Percentiles rank a stretch among this genome's conserved stretches.
These are phyloP conservation scores for Hemistola chrysoprasaria DNA, from an alignment of 2,888 invertebrate genomes.

Conservation along the genomic window DNA sequence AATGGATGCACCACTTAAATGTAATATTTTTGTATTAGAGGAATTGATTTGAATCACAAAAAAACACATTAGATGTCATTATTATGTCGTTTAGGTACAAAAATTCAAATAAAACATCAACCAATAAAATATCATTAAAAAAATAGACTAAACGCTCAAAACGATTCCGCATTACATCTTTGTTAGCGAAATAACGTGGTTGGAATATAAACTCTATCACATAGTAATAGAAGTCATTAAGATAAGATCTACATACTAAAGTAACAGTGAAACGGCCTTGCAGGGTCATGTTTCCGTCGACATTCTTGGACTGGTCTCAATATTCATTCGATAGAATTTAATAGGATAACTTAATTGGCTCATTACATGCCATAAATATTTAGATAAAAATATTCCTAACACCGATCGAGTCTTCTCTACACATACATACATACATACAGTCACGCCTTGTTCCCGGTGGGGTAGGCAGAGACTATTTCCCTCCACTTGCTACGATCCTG, in stretches of 20 bases:
- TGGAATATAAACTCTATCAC: slow-evolving; percentile 25
- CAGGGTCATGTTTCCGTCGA: slow-evolving; percentile 68
- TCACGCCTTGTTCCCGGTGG: too few relatives aligned
- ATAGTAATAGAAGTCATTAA: slow-evolving; percentile 14
- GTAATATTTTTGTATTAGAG: too few relatives aligned
- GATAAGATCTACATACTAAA: slow-evolving; percentile 53
- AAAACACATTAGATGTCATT: too few relatives aligned
- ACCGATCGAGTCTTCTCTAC: too few relatives aligned
- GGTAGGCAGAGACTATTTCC: too few relatives aligned
- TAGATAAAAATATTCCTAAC: not conserved
- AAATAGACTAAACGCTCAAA: slow-evolving; percentile 11
- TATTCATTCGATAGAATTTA: slow-evolving; percentile 11
- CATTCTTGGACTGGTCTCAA: slow-evolving; percentile 52
- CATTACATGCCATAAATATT: slow-evolving; percentile 2
- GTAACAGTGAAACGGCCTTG: slow-evolving; percentile 69
- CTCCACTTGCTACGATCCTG: too few relatives aligned
- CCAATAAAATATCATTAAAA: not conserved
- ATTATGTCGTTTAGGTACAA: too few relatives aligned
- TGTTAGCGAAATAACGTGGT: slow-evolving; percentile 18
- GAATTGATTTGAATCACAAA: too few relatives aligned
- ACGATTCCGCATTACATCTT: slow-evolving; percentile 33
- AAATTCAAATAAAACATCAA: too few relatives aligned
- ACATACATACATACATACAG: too few relatives aligned
- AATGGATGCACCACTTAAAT: too few relatives aligned
- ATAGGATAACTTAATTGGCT: slow-evolving; percentile 6